These are phyloP conservation scores for Calonectris borealis DNA, from an alignment of 2,113 vertebrate species.

Conservation along the genomic window DNA sequence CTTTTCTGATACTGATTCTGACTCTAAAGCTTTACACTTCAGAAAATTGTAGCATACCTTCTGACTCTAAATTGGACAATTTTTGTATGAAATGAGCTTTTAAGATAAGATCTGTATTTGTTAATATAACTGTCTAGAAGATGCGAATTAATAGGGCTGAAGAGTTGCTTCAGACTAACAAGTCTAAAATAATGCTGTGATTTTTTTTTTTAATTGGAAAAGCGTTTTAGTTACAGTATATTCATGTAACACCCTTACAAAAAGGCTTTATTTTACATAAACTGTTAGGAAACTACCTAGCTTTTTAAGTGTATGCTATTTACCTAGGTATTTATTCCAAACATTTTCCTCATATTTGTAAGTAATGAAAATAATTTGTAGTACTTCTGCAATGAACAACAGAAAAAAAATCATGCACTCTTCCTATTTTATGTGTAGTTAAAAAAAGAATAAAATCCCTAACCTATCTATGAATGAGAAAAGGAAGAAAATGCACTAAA, in stretches of 20 bases:
- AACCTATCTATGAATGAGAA: background rate
- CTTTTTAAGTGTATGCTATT: background rate
- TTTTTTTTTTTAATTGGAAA: background rate
- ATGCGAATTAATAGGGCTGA: background rate
- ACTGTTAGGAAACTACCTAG: background rate
- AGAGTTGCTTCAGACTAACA: background rate
- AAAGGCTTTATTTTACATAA: background rate
- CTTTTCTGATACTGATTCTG: background rate
- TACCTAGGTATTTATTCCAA: background rate
- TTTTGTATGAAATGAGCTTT: background rate
- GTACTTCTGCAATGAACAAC: background rate
- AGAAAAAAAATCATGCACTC: background rate
- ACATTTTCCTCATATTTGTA: background rate
- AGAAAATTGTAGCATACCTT: background rate
- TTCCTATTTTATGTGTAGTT: background rate
- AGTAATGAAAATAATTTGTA: background rate
- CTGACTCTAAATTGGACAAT: background rate
- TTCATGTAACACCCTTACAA: background rate
- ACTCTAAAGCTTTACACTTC: background rate
- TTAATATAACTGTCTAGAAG: background rate
- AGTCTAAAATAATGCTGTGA: background rate
- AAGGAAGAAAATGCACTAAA: background rate
- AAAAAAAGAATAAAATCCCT: background rate
- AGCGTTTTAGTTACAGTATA: background rate
- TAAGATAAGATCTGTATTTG: background rate